A percentile compares a stretch with the other conserved stretches of the same genome.
These are phyloP conservation scores for Eupeodes luniger DNA, from an alignment of 2,888 invertebrate genomes.

Conservation along the genomic window DNA sequence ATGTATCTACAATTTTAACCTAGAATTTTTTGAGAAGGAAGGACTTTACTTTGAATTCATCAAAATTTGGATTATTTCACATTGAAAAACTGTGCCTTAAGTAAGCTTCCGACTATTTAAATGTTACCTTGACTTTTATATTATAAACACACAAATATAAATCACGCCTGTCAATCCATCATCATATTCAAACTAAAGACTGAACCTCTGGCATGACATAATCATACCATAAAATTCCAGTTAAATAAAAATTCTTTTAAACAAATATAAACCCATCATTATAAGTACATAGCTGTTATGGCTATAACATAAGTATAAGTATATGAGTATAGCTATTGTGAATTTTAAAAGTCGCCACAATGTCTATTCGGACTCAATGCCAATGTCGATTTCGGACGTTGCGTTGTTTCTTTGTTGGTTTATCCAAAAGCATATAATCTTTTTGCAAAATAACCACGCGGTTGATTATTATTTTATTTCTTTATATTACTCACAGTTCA, in stretches of 20 bases:
- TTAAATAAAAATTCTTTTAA: not conserved
- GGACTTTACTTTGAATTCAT: too few relatives aligned
- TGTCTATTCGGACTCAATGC: constrained; percentile 51
- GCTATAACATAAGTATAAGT: too few relatives aligned
- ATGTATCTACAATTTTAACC: too few relatives aligned
- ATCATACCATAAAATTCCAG: constrained; percentile 9
- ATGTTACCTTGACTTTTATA: too few relatives aligned
- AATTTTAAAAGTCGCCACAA: constrained; percentile 51
- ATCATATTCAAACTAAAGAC: not conserved
- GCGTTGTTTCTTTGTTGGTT: too few relatives aligned
- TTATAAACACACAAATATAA: too few relatives aligned
- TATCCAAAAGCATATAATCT: not conserved
- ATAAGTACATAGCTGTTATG: too few relatives aligned
- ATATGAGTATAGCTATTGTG: not conserved
- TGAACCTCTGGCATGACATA: constrained; percentile 4
- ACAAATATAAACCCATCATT: not conserved
- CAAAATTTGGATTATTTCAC: too few relatives aligned
- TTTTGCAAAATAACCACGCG: constrained; percentile 32
- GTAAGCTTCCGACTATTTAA: too few relatives aligned
- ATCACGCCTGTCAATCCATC: not conserved
- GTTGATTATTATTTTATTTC: not conserved
- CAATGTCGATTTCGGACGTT: not conserved
- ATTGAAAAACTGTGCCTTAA: too few relatives aligned
- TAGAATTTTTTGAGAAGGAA: too few relatives aligned
- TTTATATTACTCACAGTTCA: constrained; percentile 51